Conservation (phyloP, 2,113 vertebrate species). For the Esox niger region DNA sequence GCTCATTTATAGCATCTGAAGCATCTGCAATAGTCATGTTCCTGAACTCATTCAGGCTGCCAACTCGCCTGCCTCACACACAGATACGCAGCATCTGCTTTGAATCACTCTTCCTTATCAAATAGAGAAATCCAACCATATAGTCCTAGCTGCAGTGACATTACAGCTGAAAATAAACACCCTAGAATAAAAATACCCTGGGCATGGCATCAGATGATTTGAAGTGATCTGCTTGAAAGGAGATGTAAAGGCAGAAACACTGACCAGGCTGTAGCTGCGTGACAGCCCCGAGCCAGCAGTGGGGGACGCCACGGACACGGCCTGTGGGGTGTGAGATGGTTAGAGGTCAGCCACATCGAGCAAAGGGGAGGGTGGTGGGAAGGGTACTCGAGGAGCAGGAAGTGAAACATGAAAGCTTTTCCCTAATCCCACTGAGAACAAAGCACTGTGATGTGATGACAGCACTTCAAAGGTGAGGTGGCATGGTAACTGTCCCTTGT, state of each 20-base stretch:
- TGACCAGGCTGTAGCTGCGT: constrained; percentile 87
- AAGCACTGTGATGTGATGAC: too few relatives aligned
- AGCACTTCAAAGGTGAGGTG: too few relatives aligned
- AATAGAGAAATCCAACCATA: constrained; percentile 26
- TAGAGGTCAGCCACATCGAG: constrained; percentile 25
- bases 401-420: too few relatives aligned
- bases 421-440: too few relatives aligned
- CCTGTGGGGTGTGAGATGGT: constrained; percentile 48
- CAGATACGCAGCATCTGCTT: neutral
- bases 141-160: constrained; percentile 27
- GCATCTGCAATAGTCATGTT: too few relatives aligned
- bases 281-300: constrained; percentile 68
- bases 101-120: neutral
- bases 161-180: constrained; percentile 50
- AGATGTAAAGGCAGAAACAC: constrained; percentile 58
- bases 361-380: constrained; percentile 26
- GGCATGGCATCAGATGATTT: constrained; percentile 28
- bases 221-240: constrained; percentile 31
- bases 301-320: constrained; percentile 61
- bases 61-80: too few relatives aligned
- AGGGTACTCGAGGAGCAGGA: too few relatives aligned
- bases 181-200: constrained; percentile 8
- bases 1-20: too few relatives aligned
- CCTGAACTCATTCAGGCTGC: too few relatives aligned
- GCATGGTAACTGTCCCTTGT: too few relatives aligned